A percentile compares a stretch with the other conserved stretches of the same genome.
phyloP scores from a whole-genome alignment of 2,888 invertebrate genomes.

The Cryptocephalus moraei region DNA sequence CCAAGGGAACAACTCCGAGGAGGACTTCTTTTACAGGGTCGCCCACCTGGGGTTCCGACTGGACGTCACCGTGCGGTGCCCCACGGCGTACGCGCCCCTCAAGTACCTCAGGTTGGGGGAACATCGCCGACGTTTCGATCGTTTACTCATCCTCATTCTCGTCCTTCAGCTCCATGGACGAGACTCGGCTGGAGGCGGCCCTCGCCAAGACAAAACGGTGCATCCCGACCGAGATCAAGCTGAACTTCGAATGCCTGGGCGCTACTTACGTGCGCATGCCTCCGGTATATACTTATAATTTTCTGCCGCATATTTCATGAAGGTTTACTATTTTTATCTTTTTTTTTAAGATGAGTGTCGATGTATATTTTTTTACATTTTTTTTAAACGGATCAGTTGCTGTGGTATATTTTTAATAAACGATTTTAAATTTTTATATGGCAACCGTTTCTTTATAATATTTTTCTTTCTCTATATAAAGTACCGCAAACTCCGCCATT shows the following conservation, averaged over 20 bases:
- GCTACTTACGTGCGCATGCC: conserved; percentile 27
- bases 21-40: conserved; percentile 16
- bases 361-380: too few relatives aligned
- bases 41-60: conserved; percentile 25
- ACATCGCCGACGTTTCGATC: conserved; percentile 5
- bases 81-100: conserved; percentile 23
- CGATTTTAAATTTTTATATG: too few relatives aligned
- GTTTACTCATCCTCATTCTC: conserved; percentile 1
- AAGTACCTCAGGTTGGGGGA: conserved; percentile 15
- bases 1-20: conserved; percentile 11
- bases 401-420: too few relatives aligned
- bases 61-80: conserved; percentile 25
- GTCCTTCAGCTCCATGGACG: too few relatives aligned
- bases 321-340: too few relatives aligned
- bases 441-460: too few relatives aligned
- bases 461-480: too few relatives aligned
- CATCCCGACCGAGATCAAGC: conserved; percentile 13
- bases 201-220: conserved; percentile 10
- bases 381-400: too few relatives aligned
- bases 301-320: conserved; percentile 6
- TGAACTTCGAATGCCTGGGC: conserved; percentile 26
- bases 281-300: conserved; percentile 20
- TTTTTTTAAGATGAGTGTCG: too few relatives aligned
- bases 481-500: too few relatives aligned
- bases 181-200: background rate